Evolutionary conservation across 2,888 invertebrate genomes (phyloP), one percentile per base, ranked within the genome.

Genomic region (Dascillus cervinus): DNA sequence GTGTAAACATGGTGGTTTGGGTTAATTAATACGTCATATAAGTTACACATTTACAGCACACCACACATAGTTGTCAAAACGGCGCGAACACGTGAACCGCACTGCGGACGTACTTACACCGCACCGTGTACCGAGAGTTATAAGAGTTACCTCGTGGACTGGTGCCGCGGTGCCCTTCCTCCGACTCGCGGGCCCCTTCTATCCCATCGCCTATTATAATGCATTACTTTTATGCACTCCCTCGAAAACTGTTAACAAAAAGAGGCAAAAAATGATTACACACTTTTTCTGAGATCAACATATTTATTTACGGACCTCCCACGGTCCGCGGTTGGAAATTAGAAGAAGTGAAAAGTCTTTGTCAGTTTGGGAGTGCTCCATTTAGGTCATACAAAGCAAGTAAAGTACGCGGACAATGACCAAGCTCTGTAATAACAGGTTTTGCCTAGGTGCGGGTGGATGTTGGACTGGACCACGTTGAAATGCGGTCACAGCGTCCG

Each of bases 361-460:
- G 45, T 49, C 43, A 47, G 55, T 56, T 56, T 56, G 50, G 55
- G 53, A 51, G 53, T 58, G 57, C 55, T 58, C 57, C 56, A 58
- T 56, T 58, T 58, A 58, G 56, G 56, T 58, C 57, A 56, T 49
- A 52, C 52, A 40, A 46, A 55, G 52, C 57, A 55, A 58, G 56
- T 58, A 58, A 56, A 47, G 56, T 56, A 41, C 55, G 53, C 56
- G 58, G 55, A 55, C 54, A 57, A 55, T 55, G 58, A 53, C 52
- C 53, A 55, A 52, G 50, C 49, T 42, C 43, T 40, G 53, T 56
- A 57, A 58, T 57, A 58, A 58, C 58, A 57, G 58, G 58, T 58
- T 58, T 58, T 45, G 50, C 54, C 54, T 53, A 56, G 58, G 58
- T 57, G 58, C 57, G 57, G 58, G 58, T 58, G 58, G 58, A 58